phyloP scores from a whole-genome alignment of 2,797 vertebrate species.

The Enteromius mattozi region DNA sequence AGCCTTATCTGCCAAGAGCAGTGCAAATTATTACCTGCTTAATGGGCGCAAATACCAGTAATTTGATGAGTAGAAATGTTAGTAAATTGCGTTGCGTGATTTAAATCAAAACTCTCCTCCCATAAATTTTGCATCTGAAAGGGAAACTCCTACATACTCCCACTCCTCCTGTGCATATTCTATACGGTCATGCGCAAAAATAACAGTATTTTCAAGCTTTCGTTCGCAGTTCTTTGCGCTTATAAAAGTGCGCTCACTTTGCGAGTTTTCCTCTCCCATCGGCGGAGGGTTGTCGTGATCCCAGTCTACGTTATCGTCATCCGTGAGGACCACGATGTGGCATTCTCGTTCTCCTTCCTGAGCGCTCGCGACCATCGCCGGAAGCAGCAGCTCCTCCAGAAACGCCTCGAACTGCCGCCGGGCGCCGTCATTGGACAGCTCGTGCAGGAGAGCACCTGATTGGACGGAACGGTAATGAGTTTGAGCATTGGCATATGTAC shows the following conservation, averaged over 20 bases:
- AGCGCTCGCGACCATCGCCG: slow-evolving; percentile 95
- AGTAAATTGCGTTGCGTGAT: too few relatives aligned
- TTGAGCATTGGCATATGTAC: background rate
- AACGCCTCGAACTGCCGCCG: slow-evolving; percentile 95
- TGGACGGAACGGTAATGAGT: background rate
- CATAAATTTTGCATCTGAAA: too few relatives aligned
- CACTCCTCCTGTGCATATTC: too few relatives aligned
- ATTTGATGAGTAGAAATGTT: too few relatives aligned
- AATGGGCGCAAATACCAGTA: too few relatives aligned
- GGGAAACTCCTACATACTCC: too few relatives aligned
- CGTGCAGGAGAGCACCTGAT: slow-evolving; percentile 97
- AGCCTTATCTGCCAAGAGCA: too few relatives aligned
- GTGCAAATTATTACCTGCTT: too few relatives aligned
- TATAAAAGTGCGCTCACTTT: slow-evolving; percentile 79
- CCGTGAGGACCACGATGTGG: slow-evolving; percentile 97
- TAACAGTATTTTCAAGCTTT: background rate
- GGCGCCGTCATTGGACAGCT: slow-evolving; percentile 96
- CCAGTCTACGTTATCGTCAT: slow-evolving; percentile 98
- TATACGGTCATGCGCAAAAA: too few relatives aligned
- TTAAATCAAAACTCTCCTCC: too few relatives aligned
- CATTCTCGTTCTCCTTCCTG: slow-evolving; percentile 96
- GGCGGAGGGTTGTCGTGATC: slow-evolving; percentile 98
- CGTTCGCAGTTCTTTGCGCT: background rate
- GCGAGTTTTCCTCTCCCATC: slow-evolving; percentile 98
- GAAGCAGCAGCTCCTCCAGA: slow-evolving; percentile 97